A percentile compares a stretch with the other conserved stretches of the same genome.
These are phyloP conservation scores for Cephalopholis sonnerati DNA, from an alignment of 2,113 vertebrate species.

Conservation along the genomic window DNA sequence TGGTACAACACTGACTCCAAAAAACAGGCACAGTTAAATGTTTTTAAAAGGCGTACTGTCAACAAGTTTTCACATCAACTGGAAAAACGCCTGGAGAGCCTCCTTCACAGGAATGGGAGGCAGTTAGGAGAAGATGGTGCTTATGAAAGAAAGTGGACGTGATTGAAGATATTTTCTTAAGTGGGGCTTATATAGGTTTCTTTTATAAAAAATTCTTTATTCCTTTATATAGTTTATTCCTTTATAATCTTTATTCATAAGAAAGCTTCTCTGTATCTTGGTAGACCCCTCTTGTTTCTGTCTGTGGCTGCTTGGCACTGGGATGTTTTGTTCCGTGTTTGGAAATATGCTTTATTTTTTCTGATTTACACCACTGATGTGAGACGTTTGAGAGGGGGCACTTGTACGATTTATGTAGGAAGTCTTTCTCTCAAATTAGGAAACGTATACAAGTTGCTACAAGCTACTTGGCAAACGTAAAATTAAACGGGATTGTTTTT, in stretches of 20 bases:
- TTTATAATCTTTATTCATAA: no score
- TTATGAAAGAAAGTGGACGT: background rate
- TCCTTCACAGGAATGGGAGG: slow-evolving; percentile 22
- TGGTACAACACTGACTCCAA: slow-evolving; percentile 16
- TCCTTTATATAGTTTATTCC: no score
- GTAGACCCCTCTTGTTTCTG: background rate
- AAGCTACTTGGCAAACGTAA: background rate
- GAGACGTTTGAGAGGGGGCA: background rate
- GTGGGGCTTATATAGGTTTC: background rate
- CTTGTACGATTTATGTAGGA: background rate
- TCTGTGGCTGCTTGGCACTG: background rate
- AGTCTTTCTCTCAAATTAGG: background rate
- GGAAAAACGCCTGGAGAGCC: background rate
- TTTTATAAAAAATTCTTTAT: background rate
- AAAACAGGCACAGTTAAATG: slow-evolving; percentile 12
- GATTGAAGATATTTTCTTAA: background rate
- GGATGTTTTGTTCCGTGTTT: background rate
- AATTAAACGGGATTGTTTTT: fast-evolving
- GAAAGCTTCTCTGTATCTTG: background rate
- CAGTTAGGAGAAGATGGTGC: slow-evolving; percentile 13
- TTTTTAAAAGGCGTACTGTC: background rate
- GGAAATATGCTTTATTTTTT: background rate
- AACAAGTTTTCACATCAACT: background rate
- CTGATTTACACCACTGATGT: background rate
- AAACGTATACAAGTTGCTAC: background rate